Evolutionary conservation across 2,888 invertebrate genomes (phyloP), one percentile per base, ranked within the genome.

Genomic region (Sycophila texana): DNA sequence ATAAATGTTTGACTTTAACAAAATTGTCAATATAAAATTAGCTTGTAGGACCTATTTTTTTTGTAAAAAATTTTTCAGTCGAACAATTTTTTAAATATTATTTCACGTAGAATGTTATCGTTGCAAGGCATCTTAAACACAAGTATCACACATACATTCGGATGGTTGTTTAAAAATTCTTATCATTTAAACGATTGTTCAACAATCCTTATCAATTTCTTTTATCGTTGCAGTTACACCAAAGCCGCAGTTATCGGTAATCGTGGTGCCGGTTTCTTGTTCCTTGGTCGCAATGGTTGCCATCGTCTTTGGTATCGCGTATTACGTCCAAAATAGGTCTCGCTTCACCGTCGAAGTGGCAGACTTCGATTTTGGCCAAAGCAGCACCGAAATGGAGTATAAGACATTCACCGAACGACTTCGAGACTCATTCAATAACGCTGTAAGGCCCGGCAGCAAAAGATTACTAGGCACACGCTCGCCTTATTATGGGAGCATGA

Each of bases 321-420:
- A 96, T 89, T 97, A 96, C 87, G 92, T 95, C 74, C 96, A 97
- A 88, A 96, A 95, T 87, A 93, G 95, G 84, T 94, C 95, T 73
- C 94, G 95, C 83, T 95, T 95, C 86, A 94, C 94, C 2, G 93
- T 97, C 65, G 97, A 97, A 92, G 97, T 97, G 16, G 97, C 97
- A 0, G 96, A 97, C 90, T 97, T 97, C 87, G 96, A 97, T 89
- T 97, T 97, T 88, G 96, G 96, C 0, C 95, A 95, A 86, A 93
- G 94, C 87, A 94, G 93, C 84, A 93, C 94, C 18, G 96, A 96
- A 84, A 92, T 96, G 91, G 96, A 97, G 86, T 97, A 96, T 89
- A 97, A 96, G 91, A 96, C 97, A 20, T 97, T 97, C 88, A 92
- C 92, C 71, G 96, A 97, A 87, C 93, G 97, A 61, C 92, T 97